phyloP scores from a whole-genome alignment of 2,888 invertebrate species.

The Pogonocherus hispidulus region DNA sequence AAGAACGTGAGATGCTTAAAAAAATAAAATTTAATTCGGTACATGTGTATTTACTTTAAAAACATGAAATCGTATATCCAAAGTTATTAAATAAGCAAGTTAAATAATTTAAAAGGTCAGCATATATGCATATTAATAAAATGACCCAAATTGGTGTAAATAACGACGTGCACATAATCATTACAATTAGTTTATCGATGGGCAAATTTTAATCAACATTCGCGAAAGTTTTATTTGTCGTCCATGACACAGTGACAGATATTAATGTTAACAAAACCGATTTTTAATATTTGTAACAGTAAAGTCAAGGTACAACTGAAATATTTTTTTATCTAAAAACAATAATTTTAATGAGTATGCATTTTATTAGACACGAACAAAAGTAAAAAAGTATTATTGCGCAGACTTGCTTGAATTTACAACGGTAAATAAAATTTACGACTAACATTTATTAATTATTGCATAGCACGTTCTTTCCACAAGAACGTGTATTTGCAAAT shows the following conservation, averaged over 20 bases:
- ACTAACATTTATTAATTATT: constrained; percentile 28
- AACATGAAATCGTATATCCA: too few species aligned
- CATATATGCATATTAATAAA: constrained; percentile 1
- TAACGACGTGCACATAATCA: not conserved
- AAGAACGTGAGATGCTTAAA: too few species aligned
- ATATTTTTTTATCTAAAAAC: not conserved
- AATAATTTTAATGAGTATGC: constrained; percentile 1
- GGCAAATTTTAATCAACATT: constrained; percentile 7
- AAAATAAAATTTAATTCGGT: too few species aligned
- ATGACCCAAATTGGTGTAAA: constrained; percentile 5
- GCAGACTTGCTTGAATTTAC: constrained; percentile 1
- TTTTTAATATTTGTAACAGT: not conserved
- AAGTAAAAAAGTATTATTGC: constrained; percentile 1
- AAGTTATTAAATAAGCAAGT: not conserved
- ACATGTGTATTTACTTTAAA: too few species aligned
- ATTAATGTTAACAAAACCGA: constrained; percentile 1
- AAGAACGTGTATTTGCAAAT: constrained; percentile 47
- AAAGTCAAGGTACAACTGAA: not conserved
- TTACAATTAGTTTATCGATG: constrained; percentile 5
- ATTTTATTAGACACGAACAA: constrained; percentile 4
- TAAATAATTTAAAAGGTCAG: constrained; percentile 8
- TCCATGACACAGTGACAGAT: constrained; percentile 1
- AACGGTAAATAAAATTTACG: constrained; percentile 15
- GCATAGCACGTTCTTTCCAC: constrained; percentile 45
- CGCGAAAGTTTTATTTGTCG: not conserved